Base-by-base conservation (phyloP, 2,797 vertebrate species). In the Pangasius sanitwongsei region DNA sequence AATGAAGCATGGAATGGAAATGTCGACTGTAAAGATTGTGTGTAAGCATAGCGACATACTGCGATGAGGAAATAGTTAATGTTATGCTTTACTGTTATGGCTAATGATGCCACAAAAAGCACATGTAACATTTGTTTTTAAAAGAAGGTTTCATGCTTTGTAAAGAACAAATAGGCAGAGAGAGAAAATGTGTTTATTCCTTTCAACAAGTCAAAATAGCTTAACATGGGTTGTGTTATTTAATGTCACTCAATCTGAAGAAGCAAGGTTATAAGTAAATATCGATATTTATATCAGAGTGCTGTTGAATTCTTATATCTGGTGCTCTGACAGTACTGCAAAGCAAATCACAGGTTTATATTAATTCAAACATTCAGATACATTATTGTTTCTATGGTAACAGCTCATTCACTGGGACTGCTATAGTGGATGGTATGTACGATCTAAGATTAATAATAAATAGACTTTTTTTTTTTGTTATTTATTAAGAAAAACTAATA, bases 1-100 rank as follows among this genome's bases (percentile, higher is more conserved):
- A 75, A 84, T 37, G 41, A 81, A 78, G 74, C 63, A 50, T 55
- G 25, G 53, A 63, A 88, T 85, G 48, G 25, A 70, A 83, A 83
- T 13, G 55, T 23, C 31, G 7, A 41, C 57, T 28, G 34, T 48
- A 44, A 16, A 57, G 41, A 61, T 59, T 53, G n/a, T 1, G 15
- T 72, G 6, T 41, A 41, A 48, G 37, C 28, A 25, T 25, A 34
- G 11, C 12, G 12, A 50, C n/a, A 16, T 70, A 72, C 50, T 72
- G 65, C 4, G 48, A 85, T 55, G 8, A 13, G 48, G 4, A 85
- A 23, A 70, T 18, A 9, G 82, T 83, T 61, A 61, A 82, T 50
- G 41, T 67, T 31, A 67, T 65, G 59, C 41, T 83, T 44, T 83
- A 44, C 3, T 34, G 6, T 83, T 83, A 48, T 4, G 44, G 37